These are phyloP conservation scores for Amphipoea oculea DNA, from an alignment of 2,888 invertebrate genomes.

Conservation along the genomic window DNA sequence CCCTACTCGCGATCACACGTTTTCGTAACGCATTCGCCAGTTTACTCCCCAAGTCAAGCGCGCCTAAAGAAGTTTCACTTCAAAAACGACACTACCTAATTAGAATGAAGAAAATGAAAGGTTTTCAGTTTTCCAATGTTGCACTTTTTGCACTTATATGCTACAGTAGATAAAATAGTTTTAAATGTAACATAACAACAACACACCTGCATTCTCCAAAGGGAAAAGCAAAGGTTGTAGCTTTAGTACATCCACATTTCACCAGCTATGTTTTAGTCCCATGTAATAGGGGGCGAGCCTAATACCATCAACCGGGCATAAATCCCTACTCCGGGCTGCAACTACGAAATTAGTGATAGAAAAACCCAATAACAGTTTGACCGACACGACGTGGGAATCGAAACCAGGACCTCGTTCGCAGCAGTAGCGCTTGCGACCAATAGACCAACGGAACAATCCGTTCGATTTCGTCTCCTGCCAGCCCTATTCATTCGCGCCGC, in stretches of 20 bases:
- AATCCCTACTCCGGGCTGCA: background rate
- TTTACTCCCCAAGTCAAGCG: too few relatives aligned
- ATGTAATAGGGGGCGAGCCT: background rate
- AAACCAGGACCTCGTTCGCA: background rate
- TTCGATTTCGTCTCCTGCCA: constrained; percentile 41
- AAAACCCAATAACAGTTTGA: background rate
- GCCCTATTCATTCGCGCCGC: constrained; percentile 64
- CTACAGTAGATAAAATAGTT: background rate
- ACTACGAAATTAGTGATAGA: background rate
- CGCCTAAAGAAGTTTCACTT: too few relatives aligned
- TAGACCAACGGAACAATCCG: background rate
- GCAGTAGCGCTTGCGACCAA: background rate
- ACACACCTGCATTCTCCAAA: too few relatives aligned
- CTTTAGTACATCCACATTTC: background rate
- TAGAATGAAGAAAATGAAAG: background rate
- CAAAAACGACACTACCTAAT: background rate
- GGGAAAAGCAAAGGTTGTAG: too few relatives aligned
- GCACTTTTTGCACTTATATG: background rate
- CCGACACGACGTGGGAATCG: background rate
- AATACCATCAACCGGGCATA: background rate
- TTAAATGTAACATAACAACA: too few relatives aligned
- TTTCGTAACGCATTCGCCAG: too few relatives aligned
- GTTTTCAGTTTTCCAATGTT: background rate
- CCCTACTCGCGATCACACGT: too few relatives aligned
- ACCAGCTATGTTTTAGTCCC: background rate